A percentile compares a stretch with the other conserved stretches of the same genome.
Conservation (phyloP, 2,113 vertebrate species). For the Manacus vitellinus region DNA sequence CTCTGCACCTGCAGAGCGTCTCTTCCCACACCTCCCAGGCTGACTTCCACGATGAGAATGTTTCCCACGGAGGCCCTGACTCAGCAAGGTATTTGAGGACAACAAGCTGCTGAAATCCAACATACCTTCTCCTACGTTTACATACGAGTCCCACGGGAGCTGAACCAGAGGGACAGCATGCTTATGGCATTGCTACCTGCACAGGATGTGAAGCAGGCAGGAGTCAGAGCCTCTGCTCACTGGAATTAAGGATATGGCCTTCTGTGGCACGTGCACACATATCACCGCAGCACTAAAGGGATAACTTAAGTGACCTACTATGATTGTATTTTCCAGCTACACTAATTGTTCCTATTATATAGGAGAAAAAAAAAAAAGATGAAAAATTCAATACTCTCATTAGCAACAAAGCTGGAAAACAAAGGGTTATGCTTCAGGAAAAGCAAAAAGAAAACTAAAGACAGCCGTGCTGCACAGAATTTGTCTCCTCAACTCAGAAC, state of each 20-base stretch:
- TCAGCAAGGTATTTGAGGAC: conserved; percentile 44
- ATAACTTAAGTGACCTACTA: background rate
- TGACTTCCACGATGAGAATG: rapidly evolving
- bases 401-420: background rate
- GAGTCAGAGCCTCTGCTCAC: background rate
- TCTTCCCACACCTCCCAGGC: background rate
- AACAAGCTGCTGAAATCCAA: background rate
- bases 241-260: background rate
- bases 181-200: background rate
- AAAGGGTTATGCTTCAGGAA: background rate
- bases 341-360: background rate
- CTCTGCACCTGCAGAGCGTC: background rate
- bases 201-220: background rate
- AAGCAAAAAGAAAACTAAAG: background rate
- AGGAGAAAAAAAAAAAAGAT: background rate
- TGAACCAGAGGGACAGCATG: conserved; percentile 26
- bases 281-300: background rate
- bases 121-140: background rate
- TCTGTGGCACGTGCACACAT: background rate
- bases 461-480: background rate
- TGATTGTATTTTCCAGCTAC: background rate
- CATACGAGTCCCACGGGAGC: background rate
- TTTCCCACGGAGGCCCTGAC: conserved; percentile 37
- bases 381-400: background rate
- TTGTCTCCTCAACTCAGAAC: background rate